phyloP scores from a whole-genome alignment of 1,140 invertebrate species.

The Hylaeus volcanicus region DNA sequence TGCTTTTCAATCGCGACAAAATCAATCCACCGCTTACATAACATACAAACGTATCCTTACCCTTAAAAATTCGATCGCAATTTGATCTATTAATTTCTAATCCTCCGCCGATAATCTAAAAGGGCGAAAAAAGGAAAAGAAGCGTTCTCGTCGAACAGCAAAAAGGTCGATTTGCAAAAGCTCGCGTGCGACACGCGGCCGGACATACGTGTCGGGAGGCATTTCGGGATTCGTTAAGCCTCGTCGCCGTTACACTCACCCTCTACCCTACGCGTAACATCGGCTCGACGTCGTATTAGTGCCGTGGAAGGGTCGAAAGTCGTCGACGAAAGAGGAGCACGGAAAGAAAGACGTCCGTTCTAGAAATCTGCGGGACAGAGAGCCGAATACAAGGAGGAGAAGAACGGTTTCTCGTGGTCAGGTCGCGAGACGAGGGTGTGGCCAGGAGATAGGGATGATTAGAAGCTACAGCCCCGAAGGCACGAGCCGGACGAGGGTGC shows the following conservation, averaged over 20 bases:
- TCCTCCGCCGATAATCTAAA: too few species aligned
- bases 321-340: conserved; percentile 22
- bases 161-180: conserved; percentile 32
- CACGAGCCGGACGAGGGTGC: conserved; percentile 65
- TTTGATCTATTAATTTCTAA: too few species aligned
- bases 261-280: conserved; percentile 28
- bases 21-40: too few species aligned
- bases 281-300: conserved; percentile 58
- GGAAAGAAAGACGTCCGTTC: not conserved
- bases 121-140: too few species aligned
- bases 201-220: conserved; percentile 54
- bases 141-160: not conserved
- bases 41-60: too few species aligned
- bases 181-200: conserved; percentile 63
- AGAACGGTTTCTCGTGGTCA: conserved; percentile 30
- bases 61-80: too few species aligned
- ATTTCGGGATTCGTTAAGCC: conserved; percentile 63
- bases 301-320: conserved; percentile 23
- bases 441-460: conserved; percentile 75
- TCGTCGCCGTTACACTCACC: conserved; percentile 55
- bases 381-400: not conserved
- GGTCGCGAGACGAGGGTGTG: conserved; percentile 67
- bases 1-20: too few species aligned
- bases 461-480: conserved; percentile 72
- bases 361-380: not conserved